These are phyloP conservation scores for Nomada ferruginata DNA, from an alignment of 2,888 invertebrate genomes.

Conservation along the genomic window DNA sequence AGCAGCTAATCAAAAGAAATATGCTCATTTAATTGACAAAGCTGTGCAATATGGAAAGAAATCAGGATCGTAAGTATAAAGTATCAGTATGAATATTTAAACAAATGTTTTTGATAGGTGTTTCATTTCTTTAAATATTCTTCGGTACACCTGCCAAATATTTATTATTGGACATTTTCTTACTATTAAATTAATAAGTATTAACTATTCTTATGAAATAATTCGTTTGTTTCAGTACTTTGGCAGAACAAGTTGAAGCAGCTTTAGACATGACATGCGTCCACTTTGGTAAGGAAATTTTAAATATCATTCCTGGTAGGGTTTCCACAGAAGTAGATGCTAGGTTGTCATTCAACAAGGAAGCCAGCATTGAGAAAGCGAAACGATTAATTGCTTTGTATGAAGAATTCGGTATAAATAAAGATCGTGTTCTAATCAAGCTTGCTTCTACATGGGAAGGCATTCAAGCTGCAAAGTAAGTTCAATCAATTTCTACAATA, in stretches of 20 bases:
- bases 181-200: neutral
- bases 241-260: constrained; percentile 91
- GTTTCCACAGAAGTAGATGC: constrained; percentile 99
- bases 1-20: constrained; percentile 97
- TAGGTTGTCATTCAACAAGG: constrained; percentile 96
- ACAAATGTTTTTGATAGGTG: constrained; percentile 1
- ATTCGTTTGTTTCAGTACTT: constrained; percentile 85
- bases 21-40: constrained; percentile 94
- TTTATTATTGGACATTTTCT: constrained; percentile 10
- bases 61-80: constrained; percentile 86
- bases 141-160: neutral
- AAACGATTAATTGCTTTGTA: constrained; percentile 95
- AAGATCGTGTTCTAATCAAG: constrained; percentile 98
- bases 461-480: constrained; percentile 97
- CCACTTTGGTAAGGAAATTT: constrained; percentile 97
- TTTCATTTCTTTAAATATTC: constrained; percentile 1
- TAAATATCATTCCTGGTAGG: constrained; percentile 98
- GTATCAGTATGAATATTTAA: neutral
- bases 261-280: constrained; percentile 98
- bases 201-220: constrained; percentile 17
- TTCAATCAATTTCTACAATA: constrained; percentile 31
- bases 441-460: constrained; percentile 99
- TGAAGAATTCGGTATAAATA: constrained; percentile 94
- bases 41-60: constrained; percentile 94
- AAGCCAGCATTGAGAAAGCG: constrained; percentile 96